Percentiles rank a stretch among this genome's conserved stretches.
phyloP scores from a whole-genome alignment of 2,888 invertebrate genomes.

The Pimpla rufipes region DNA sequence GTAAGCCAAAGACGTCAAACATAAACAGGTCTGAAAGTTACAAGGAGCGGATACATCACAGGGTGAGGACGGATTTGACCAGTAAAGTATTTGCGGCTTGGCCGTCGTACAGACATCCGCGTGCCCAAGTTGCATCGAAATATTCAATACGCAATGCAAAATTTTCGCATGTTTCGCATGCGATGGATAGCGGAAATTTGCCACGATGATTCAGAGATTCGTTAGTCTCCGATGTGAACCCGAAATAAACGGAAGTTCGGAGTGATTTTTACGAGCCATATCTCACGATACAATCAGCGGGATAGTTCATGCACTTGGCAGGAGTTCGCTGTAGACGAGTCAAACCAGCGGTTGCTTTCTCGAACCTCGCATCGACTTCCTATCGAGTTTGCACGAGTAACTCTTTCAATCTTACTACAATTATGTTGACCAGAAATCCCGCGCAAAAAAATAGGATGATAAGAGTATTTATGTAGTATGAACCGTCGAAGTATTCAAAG shows the following conservation, averaged over 20 bases:
- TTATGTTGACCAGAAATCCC: too few species aligned
- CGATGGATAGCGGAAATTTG: background rate
- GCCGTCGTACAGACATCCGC: background rate
- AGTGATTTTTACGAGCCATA: constrained; percentile 38
- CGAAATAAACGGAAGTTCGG: constrained; percentile 43
- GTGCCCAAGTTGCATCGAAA: background rate
- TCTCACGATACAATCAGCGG: constrained; percentile 45
- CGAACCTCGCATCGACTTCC: background rate
- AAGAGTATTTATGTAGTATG: too few species aligned
- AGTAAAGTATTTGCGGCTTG: background rate
- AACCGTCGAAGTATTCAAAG: too few species aligned
- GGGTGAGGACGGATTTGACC: constrained; percentile 80
- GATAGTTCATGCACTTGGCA: constrained; percentile 47
- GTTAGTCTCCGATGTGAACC: background rate
- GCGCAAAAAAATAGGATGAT: too few species aligned
- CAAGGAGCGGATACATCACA: constrained; percentile 88
- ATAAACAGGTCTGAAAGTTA: constrained; percentile 91
- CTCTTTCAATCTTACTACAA: background rate
- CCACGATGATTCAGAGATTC: constrained; percentile 26
- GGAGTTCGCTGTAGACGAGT: too few species aligned
- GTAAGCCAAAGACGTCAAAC: constrained; percentile 85
- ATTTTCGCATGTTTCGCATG: constrained; percentile 3
- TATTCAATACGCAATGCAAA: background rate
- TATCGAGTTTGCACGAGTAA: too few species aligned
- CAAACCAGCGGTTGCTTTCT: background rate